phyloP scores from a whole-genome alignment of 2,113 vertebrate species.

The Martes martes region DNA sequence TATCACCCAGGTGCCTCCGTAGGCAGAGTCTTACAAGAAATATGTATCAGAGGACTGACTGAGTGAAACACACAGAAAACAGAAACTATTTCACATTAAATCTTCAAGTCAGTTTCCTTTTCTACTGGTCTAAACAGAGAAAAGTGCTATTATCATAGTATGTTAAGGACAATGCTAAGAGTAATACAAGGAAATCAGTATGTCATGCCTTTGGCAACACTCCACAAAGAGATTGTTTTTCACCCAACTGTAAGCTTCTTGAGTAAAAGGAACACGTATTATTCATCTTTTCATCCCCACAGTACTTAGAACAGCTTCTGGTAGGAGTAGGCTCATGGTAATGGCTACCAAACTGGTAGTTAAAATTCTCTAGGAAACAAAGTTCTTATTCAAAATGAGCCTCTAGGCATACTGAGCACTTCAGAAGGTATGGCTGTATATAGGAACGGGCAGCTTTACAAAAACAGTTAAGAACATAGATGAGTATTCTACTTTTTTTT shows the following conservation, averaged over 20 bases:
- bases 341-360: background rate
- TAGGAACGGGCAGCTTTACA: background rate
- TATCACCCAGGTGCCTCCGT: too few relatives aligned
- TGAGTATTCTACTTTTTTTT: background rate
- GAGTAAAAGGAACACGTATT: conserved; percentile 1
- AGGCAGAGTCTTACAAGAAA: background rate
- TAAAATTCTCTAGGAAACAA: conserved; percentile 45
- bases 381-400: conserved; percentile 39
- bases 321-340: background rate
- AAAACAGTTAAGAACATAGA: background rate
- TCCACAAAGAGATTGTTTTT: background rate
- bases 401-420: background rate
- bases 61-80: conserved; percentile 27
- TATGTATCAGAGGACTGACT: background rate
- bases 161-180: background rate
- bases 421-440: background rate
- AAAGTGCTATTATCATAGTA: background rate
- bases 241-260: background rate
- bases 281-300: background rate
- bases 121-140: background rate
- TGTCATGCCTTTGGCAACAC: background rate
- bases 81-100: conserved; percentile 22
- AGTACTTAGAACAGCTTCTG: conserved; percentile 12
- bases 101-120: background rate
- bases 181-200: background rate